Percentiles rank a stretch among this genome's conserved stretches.
phyloP scores from a whole-genome alignment of 2,113 vertebrate species.

The Brachirus orientalis region DNA sequence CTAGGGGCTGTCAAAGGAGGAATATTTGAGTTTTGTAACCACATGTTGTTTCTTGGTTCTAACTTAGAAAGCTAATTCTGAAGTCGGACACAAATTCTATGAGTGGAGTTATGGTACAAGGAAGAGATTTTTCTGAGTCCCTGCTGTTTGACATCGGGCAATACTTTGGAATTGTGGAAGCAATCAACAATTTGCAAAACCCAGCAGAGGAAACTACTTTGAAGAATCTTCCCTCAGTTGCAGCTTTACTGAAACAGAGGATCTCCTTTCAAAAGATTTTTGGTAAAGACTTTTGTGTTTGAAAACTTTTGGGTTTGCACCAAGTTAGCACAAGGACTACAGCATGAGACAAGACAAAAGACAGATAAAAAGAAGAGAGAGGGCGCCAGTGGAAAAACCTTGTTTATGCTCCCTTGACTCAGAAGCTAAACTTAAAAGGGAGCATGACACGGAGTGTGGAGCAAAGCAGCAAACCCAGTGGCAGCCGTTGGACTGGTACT shows the following conservation, averaged over 20 bases:
- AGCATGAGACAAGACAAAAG: not conserved
- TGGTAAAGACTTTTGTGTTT: too few species aligned
- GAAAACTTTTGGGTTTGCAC: too few species aligned
- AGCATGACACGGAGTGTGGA: not conserved
- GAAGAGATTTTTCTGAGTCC: not conserved
- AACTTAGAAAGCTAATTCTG: not conserved
- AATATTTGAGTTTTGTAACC: not conserved
- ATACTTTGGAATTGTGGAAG: too few species aligned
- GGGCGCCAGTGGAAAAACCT: not conserved
- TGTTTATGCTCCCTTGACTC: not conserved
- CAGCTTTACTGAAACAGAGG: too few species aligned
- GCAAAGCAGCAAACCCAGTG: slow-evolving; percentile 18
- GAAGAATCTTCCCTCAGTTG: too few species aligned
- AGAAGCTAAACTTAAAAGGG: not conserved
- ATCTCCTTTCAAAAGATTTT: too few species aligned
- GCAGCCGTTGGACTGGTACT: slow-evolving; percentile 27
- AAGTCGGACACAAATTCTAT: not conserved
- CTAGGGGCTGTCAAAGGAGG: not conserved
- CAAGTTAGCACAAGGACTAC: too few species aligned
- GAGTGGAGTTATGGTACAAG: not conserved
- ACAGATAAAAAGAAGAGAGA: not conserved
- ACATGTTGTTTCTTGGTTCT: not conserved
- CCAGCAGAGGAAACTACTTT: too few species aligned
- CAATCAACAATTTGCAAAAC: too few species aligned
- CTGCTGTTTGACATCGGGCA: too few species aligned